Evolutionary conservation across 2,888 invertebrate species (phyloP), one percentile per base, ranked within the genome.

Genomic region (Clitarchus hookeri): DNA sequence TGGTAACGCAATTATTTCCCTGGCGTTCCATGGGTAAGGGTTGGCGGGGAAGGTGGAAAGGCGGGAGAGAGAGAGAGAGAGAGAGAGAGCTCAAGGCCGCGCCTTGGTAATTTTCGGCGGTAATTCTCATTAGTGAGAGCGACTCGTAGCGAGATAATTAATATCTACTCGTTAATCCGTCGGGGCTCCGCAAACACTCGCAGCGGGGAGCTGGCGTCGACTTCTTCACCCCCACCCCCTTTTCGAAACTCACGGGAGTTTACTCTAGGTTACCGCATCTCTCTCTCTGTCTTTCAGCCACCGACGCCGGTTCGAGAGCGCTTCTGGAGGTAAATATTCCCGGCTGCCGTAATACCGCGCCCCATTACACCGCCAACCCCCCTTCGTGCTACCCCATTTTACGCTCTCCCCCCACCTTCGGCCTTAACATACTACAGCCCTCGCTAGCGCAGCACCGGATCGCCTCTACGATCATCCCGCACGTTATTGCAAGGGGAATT

Each of bases 131-230:
- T 65, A 65, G 65, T 16, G 23, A 65, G 65, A 65, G 65, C 11
- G 65, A 65, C 65, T 65, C 19, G 65, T 16, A 65, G 65, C 65
- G 65, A 65, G 65, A 65, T 65, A 65, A 65, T 65, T 65, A 65
- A 65, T 65, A 65, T 65, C 65, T 65, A 65, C 65, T 65, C 65
- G 65, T 65, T 65, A 65, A 65, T 65, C 65, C 65, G n/a, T 13
- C 6, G 19, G 65, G 6, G 65, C 65, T 65, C 11, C 19, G 65
- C 65, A 65, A 65, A 65, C 65, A 65, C 19, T 65, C 19, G 65
- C 65, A 48, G 48, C 8, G 8, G 48, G 48, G 48, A 9, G 65
- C 65, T 19, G 23, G 23, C 65, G 16, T 65, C n/a, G 19, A 65
- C 65, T 23, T 16, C 65, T 23, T 16, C 23, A 65, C 65, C 65